phyloP scores from a whole-genome alignment of 2,797 vertebrate species.

The Spatula versicolor region DNA sequence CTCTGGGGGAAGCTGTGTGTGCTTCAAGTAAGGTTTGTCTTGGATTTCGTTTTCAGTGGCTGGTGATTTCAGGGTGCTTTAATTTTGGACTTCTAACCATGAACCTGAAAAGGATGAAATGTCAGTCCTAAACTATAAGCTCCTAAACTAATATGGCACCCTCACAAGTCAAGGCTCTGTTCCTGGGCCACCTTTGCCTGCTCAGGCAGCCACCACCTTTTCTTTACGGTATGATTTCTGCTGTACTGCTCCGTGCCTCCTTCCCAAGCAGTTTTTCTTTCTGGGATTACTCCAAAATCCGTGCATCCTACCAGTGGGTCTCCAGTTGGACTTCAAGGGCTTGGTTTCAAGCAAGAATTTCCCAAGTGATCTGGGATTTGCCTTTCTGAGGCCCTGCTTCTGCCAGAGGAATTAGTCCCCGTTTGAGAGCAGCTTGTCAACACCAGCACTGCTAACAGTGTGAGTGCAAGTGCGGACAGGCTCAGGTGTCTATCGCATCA shows the following conservation, averaged over 20 bases:
- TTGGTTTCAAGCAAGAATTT: neutral
- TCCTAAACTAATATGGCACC: neutral
- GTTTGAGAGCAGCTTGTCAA: conserved; percentile 24
- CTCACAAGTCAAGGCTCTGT: neutral
- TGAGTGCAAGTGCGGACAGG: neutral
- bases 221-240: neutral
- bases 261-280: neutral
- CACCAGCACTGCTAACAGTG: neutral
- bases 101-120: neutral
- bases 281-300: neutral
- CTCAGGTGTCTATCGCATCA: neutral
- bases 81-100: neutral
- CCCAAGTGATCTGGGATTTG: neutral
- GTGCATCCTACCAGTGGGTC: neutral
- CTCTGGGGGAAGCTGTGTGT: neutral
- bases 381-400: neutral
- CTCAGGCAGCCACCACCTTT: neutral
- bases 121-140: neutral
- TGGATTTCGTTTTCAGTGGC: neutral
- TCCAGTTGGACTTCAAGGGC: neutral
- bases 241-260: neutral
- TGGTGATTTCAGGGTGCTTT: neutral
- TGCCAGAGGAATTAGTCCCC: neutral
- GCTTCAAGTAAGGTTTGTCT: neutral
- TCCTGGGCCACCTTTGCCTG: neutral